phyloP scores from a whole-genome alignment of 2,113 vertebrate genomes.

The Macroglossus sobrinus region DNA sequence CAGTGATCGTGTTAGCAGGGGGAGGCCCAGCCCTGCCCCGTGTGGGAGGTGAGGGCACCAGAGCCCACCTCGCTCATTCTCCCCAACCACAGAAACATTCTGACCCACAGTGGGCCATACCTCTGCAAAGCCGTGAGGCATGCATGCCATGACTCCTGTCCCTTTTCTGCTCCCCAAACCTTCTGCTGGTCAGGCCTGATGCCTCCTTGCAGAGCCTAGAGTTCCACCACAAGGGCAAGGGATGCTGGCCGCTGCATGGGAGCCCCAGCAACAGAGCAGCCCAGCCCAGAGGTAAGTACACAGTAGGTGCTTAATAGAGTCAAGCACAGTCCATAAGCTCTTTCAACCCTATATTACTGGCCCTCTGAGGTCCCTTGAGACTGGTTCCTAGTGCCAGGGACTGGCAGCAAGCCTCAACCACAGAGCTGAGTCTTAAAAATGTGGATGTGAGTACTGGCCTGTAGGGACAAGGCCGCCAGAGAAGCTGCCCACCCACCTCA shows the following conservation, averaged over 20 bases:
- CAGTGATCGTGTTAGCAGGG: not conserved
- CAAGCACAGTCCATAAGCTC: not conserved
- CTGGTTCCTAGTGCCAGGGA: not conserved
- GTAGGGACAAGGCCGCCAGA: not conserved
- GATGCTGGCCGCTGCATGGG: not conserved
- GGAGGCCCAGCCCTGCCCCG: not conserved
- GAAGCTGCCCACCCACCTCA: not conserved
- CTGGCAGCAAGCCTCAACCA: not conserved
- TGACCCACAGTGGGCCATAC: not conserved
- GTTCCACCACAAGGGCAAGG: not conserved
- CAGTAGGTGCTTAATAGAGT: not conserved
- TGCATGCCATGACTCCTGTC: not conserved
- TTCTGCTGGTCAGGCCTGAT: not conserved
- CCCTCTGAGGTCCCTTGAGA: not conserved
- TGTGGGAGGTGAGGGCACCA: not conserved
- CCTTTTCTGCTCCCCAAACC: not conserved
- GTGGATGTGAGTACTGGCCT: not conserved
- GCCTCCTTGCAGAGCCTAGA: not conserved
- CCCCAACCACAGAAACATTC: not conserved
- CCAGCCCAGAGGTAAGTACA: not conserved
- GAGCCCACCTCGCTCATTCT: not conserved
- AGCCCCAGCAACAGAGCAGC: not conserved
- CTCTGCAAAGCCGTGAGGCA: not conserved
- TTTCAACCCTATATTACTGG: not conserved
- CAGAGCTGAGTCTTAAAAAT: conserved; percentile 15